Percentiles rank a stretch among this genome's conserved stretches.
phyloP scores from a whole-genome alignment of 2,113 vertebrate species.

The Aspidoscelis tigris region DNA sequence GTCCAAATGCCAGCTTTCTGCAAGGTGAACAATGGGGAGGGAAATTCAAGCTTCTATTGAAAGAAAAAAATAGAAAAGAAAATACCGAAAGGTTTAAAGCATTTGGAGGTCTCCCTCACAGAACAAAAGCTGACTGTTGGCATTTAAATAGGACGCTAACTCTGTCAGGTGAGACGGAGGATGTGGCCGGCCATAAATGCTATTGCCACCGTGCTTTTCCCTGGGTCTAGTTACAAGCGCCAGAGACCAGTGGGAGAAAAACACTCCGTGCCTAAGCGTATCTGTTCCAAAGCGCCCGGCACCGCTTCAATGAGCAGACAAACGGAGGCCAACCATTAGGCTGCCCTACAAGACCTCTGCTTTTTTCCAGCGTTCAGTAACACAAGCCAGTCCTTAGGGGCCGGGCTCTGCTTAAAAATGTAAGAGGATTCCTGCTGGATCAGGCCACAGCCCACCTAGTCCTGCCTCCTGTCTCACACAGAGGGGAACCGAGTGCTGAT shows the following conservation, averaged over 20 bases:
- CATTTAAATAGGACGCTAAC: background rate
- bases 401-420: background rate
- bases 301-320: background rate
- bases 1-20: background rate
- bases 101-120: background rate
- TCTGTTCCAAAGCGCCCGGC: background rate
- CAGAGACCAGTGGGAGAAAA: background rate
- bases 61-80: background rate
- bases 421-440: too few species aligned
- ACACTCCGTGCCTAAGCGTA: background rate
- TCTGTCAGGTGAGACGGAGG: background rate
- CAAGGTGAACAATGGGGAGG: background rate
- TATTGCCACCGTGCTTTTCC: background rate
- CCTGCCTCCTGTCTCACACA: too few species aligned
- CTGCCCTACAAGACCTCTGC: conserved; percentile 22
- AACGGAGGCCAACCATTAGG: background rate
- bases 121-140: conserved; percentile 17
- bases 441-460: too few species aligned
- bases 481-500: too few species aligned
- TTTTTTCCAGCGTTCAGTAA: background rate
- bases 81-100: fast-evolving
- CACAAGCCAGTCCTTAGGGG: background rate
- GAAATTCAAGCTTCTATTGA: background rate
- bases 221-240: background rate
- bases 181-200: fast-evolving